phyloP scores from a whole-genome alignment of 1,140 invertebrate species.

The Microplitis demolitor region DNA sequence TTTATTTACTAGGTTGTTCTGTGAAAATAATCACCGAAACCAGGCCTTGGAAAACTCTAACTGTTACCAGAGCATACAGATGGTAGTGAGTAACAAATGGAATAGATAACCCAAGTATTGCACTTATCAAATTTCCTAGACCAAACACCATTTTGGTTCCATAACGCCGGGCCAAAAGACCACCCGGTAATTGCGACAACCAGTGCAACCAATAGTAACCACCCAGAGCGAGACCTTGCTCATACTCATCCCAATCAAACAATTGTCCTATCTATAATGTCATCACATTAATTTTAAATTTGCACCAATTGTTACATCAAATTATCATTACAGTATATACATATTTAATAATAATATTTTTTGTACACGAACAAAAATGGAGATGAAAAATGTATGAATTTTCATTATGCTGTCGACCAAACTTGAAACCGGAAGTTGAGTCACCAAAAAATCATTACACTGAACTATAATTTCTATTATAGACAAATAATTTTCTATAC shows the following conservation, averaged over 20 bases:
- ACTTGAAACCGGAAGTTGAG: no score
- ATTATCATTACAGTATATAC: background rate
- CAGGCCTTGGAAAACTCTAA: slow-evolving; percentile 75
- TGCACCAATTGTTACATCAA: background rate
- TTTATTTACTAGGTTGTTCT: no score
- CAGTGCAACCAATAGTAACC: slow-evolving; percentile 80
- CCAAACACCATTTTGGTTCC: slow-evolving; percentile 77
- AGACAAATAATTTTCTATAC: no score
- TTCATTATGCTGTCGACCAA: no score
- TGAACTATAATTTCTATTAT: no score
- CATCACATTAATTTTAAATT: slow-evolving; percentile 16
- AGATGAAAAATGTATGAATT: no score
- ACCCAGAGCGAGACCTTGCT: slow-evolving; percentile 73
- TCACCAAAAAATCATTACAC: no score
- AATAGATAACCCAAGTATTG: slow-evolving; percentile 73
- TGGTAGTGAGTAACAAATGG: slow-evolving; percentile 69
- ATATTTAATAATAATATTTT: no score
- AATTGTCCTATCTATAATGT: slow-evolving; percentile 44
- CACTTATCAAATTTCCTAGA: slow-evolving; percentile 69
- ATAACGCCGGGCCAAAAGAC: slow-evolving; percentile 70
- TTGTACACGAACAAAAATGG: no score
- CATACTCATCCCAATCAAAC: slow-evolving; percentile 71
- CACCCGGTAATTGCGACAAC: slow-evolving; percentile 75
- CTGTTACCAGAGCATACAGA: slow-evolving; percentile 65
- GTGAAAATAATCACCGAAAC: slow-evolving; percentile 66